Evolutionary conservation across 30 jellyfish, hydroid and myxozoan genomes (phyloP).

Genomic region (Hydractinia symbiolongicarpus): DNA sequence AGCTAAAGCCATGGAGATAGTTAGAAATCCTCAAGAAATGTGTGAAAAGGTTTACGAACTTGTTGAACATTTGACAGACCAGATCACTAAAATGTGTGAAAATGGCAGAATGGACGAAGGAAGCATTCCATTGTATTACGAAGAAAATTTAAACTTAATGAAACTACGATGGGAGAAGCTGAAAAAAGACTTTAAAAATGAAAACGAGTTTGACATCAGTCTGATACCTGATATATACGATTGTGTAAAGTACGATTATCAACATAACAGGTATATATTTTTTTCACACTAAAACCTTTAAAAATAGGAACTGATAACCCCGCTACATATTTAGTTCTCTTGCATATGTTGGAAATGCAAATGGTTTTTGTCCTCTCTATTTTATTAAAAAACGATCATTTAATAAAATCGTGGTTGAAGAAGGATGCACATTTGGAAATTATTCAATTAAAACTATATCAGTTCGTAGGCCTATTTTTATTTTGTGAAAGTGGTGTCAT

Average conservation of each 20-base stretch:
- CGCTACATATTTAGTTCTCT: too few relatives aligned
- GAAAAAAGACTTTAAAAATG: conserved; percentile 38
- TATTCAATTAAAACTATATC: too few relatives aligned
- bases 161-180: conserved; percentile 83
- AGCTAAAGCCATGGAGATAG: conserved; percentile 50
- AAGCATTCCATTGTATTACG: conserved; percentile 28
- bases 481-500: too few relatives aligned
- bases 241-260: conserved; percentile 83
- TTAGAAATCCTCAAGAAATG: conserved; percentile 70
- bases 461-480: too few relatives aligned
- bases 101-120: conserved; percentile 13
- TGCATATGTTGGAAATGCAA: too few relatives aligned
- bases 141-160: conserved; percentile 63
- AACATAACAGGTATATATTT: conserved; percentile 66
- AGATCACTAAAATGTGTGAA: conserved; percentile 50
- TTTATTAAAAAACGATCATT: too few relatives aligned
- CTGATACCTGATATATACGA: conserved; percentile 92
- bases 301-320: too few relatives aligned
- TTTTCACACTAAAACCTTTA: background rate
- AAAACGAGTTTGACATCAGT: conserved; percentile 76
- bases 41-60: conserved; percentile 68
- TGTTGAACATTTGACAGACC: conserved; percentile 49
- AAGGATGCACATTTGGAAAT: too few relatives aligned
- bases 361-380: too few relatives aligned
- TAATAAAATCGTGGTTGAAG: too few relatives aligned